Base-by-base conservation (phyloP, 1,140 invertebrate species). In the Lucilia cuprina region DNA sequence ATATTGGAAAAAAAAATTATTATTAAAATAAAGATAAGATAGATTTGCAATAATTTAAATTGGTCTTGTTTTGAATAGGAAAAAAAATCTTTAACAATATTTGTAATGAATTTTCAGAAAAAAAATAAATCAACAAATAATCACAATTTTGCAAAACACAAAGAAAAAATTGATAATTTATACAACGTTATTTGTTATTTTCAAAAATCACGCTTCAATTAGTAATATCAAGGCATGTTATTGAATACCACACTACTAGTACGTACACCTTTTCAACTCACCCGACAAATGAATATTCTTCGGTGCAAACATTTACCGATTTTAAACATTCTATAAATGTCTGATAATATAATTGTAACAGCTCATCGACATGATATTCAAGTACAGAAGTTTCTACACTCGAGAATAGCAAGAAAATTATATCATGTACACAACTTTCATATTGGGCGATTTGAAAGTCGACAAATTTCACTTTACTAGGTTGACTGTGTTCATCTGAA, bases 391-490 rank as follows among this genome's bases (percentile, higher is more conserved):
- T 87, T 12, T 91, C 86, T 9, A 94, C 88, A 83, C 93, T 94
- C 0, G 92, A 93, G 19, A 92, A 92, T 1, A 95, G 84, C 77
- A 94, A 93, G 82, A 94, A 94, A 0, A 93, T 86, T 7, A 95
- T 83, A 86, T 95, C 94, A 7, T 93, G 89, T 0, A 92, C 83
- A 8, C 93, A 89, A 21, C 92, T 94, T 8, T 91, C 88, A 70
- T 93, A 92, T 17, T 92, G 86, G 41, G 92, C 92, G 19, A 93
- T 92, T 89, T 95, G 94, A 82, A 94, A 94, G 86, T 95, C 94
- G 0, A 95, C 90, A 35, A 95, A 92, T 89, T 94, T 94, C 8
- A 93, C 86, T 60, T 92, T 91, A 0, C 91, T 85, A 0, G 93
- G 90, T 25, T 87, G 83, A 0, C 88, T 91, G 5, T 74, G 14